A percentile compares a stretch with the other conserved stretches of the same genome.
phyloP scores from a whole-genome alignment of 2,113 vertebrate species.

The Phalacrocorax brasilianus region DNA sequence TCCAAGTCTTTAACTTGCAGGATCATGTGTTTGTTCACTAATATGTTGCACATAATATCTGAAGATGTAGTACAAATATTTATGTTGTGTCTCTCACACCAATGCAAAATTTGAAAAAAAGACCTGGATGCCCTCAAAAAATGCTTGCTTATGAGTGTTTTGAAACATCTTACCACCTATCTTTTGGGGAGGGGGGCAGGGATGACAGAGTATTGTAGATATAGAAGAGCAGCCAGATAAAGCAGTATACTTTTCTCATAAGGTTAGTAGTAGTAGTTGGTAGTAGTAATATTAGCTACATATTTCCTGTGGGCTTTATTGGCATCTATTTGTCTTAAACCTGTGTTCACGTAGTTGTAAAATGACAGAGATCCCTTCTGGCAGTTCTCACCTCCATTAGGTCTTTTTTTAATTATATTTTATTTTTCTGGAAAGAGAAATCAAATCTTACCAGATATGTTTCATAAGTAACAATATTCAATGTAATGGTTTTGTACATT shows the following conservation, averaged over 20 bases:
- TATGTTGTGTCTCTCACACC: background rate
- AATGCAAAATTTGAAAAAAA: background rate
- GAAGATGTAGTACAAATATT: background rate
- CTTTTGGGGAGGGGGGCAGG: background rate
- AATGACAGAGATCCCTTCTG: background rate
- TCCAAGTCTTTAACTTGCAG: background rate
- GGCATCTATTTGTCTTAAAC: background rate
- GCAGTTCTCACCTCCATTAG: background rate
- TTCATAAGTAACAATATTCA: background rate
- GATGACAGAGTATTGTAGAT: background rate
- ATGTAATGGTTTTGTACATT: background rate
- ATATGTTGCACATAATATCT: background rate
- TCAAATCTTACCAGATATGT: background rate
- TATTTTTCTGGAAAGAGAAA: background rate
- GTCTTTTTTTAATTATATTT: background rate
- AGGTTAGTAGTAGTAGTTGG: too few relatives aligned
- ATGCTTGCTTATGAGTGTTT: background rate
- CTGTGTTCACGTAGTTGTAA: background rate
- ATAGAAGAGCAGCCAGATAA: background rate
- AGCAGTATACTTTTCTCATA: background rate
- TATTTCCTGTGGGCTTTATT: background rate
- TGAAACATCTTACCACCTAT: background rate
- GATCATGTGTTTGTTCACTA: background rate
- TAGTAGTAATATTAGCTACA: background rate
- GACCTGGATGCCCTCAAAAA: background rate